Evolutionary conservation across 2,888 invertebrate genomes (phyloP), one percentile per base, ranked within the genome.

Genomic region (Ormyrus rosae): DNA sequence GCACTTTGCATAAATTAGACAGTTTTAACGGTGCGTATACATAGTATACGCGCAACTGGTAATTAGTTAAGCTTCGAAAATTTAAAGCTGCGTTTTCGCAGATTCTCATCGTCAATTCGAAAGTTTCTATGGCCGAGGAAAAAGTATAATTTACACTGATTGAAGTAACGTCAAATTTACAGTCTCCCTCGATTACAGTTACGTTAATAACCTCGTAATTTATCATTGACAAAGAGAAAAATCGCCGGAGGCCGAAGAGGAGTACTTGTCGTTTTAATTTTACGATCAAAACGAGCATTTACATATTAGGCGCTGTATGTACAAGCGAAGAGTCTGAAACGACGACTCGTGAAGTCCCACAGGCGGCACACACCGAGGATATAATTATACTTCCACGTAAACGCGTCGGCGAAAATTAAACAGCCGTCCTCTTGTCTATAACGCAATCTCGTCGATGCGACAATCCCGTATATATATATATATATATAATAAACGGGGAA

Each of bases 261-360:
- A 13, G 67, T 64, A 60, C 60, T 34, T 34, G 63, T 74, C 76
- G 45, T 80, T 80, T 80, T 81, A 74, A 81, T 81, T 81, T 81
- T 74, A 81, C 81, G 81, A 81, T 81, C 73, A 70, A 78, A 81
- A 74, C 78, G 74, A 74, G 72, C 81, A 78, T 81, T 81, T 74
- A 70, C 81, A 78, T 78, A 81, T 78, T 73, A 73, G 77, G 68
- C 72, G 67, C 73, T 72, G 45, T 34, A 34, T 34, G 4, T 34
- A 34, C 34, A 34, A 3, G 4, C 34, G 34, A 55, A 56, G 56
- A 76, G 69, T 69, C n/a, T 76, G 55, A 76, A 76, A 53, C 45
- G 56, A 19, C 10, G 58, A 10, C n/a, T 10, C 58, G 58, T 19
- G 58, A n/a, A 58, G n/a, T 10, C 6, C 58, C 58, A 19, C 10